phyloP scores from a whole-genome alignment of 2,113 vertebrate genomes.

The Bambusicola thoracicus region DNA sequence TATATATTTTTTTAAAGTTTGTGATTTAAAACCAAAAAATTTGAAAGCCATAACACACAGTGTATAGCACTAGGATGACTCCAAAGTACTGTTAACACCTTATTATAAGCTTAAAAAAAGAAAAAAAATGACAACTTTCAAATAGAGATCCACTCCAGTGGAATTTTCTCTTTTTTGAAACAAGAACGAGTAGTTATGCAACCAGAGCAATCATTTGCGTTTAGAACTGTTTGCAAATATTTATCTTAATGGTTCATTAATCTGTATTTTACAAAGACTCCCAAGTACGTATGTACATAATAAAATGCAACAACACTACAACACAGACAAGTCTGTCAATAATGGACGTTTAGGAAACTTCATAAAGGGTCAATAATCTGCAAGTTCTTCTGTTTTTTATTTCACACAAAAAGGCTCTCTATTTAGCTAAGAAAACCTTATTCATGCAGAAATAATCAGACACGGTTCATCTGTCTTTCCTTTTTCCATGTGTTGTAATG shows the following conservation, averaged over 20 bases:
- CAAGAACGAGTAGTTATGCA: neutral
- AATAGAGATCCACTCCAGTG: neutral
- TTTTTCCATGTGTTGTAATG: neutral
- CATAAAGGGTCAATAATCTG: neutral
- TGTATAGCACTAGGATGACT: neutral
- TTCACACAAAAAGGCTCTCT: neutral
- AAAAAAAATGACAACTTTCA: neutral
- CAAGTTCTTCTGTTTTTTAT: neutral
- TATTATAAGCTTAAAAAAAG: neutral
- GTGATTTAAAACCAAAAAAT: neutral
- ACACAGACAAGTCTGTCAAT: neutral
- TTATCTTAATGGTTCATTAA: neutral
- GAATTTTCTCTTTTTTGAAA: neutral
- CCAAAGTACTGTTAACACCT: neutral
- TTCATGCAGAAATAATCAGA: constrained; percentile 16
- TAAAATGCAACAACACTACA: neutral
- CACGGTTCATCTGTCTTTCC: neutral
- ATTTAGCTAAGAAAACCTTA: constrained; percentile 21
- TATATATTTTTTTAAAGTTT: too few relatives aligned
- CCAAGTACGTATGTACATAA: neutral
- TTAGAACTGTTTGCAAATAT: neutral
- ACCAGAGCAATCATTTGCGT: neutral
- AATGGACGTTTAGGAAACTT: neutral
- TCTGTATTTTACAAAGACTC: neutral
- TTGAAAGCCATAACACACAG: neutral